phyloP scores from a whole-genome alignment of 2,113 vertebrate genomes.

The Atlantisia rogersi region DNA sequence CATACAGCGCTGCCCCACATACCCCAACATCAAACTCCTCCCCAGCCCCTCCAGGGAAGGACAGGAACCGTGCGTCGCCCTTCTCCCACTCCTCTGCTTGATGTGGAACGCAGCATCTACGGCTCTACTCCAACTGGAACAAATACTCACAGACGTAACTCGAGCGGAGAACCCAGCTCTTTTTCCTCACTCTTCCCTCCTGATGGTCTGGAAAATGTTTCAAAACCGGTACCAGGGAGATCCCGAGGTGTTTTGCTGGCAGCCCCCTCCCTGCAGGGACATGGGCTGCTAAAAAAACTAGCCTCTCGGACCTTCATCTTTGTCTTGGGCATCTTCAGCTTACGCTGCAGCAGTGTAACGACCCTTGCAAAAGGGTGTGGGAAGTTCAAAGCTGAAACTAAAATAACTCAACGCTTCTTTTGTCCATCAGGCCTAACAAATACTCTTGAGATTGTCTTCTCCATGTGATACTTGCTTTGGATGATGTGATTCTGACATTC shows the following conservation, averaged over 20 bases:
- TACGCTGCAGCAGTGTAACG: accelerated
- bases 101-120: neutral
- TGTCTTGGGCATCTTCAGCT: neutral
- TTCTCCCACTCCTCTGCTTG: neutral
- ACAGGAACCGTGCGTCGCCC: neutral
- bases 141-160: accelerated
- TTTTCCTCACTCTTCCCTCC: neutral
- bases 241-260: neutral
- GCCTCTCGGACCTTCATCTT: neutral
- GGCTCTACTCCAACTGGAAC: neutral
- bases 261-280: neutral
- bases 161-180: accelerated
- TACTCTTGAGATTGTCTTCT: neutral
- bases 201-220: accelerated
- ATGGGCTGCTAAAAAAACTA: neutral
- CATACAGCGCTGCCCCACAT: neutral
- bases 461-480: neutral
- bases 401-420: neutral
- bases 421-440: neutral
- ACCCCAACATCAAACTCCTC: neutral
- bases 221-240: neutral
- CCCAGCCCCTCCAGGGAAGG: neutral
- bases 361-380: neutral
- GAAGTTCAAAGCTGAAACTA: neutral
- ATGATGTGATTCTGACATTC: neutral